These are phyloP conservation scores for Chiridota heheva DNA, from an alignment of 35 echinoderm and acorn worm species.

Conservation along the genomic window DNA sequence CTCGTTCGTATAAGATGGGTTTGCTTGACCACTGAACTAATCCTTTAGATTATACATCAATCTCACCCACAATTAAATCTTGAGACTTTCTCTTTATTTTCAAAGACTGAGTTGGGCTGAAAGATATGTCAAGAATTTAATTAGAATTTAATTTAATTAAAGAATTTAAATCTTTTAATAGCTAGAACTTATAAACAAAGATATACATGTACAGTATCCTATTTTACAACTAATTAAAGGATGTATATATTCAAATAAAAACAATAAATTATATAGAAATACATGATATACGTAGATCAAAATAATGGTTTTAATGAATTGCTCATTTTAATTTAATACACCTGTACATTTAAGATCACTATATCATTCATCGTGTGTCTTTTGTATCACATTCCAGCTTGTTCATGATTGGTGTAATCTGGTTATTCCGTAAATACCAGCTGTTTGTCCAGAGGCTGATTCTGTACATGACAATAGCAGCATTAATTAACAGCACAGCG, in stretches of 20 bases:
- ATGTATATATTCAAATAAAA: not conserved
- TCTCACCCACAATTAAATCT: too few relatives aligned
- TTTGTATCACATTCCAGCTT: conserved; percentile 39
- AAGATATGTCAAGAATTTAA: too few relatives aligned
- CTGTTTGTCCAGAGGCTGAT: conserved; percentile 88
- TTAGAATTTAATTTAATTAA: too few relatives aligned
- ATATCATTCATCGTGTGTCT: not conserved
- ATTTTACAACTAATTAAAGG: not conserved
- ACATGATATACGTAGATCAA: not conserved
- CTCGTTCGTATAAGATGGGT: too few relatives aligned
- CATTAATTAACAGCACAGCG: conserved; percentile 77
- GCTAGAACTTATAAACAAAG: too few relatives aligned
- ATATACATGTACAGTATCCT: not conserved
- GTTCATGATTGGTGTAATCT: conserved; percentile 93
- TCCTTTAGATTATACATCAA: too few relatives aligned
- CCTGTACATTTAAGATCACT: not conserved
- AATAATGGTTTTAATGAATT: not conserved
- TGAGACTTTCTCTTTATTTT: too few relatives aligned
- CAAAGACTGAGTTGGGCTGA: too few relatives aligned
- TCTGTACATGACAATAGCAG: conserved; percentile 75
- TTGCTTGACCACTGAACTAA: too few relatives aligned
- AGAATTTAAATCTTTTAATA: too few relatives aligned
- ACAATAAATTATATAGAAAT: too few relatives aligned
- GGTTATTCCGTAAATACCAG: conserved; percentile 89
- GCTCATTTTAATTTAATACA: not conserved